Evolutionary conservation across 2,113 vertebrate species (phyloP).

Genomic region (Eonycteris spelaea): DNA sequence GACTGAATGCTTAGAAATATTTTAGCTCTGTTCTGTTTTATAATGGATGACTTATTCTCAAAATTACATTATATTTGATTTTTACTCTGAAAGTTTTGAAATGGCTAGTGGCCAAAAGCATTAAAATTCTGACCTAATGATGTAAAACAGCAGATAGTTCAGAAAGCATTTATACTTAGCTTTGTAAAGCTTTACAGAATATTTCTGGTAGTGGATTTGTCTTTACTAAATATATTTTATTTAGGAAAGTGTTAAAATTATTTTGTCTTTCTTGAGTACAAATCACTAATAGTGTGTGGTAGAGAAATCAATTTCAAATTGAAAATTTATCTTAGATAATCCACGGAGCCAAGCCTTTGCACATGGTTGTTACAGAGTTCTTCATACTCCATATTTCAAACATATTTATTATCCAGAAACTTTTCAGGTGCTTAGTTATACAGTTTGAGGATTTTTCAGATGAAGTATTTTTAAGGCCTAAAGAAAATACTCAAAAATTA

Average conservation of each 20-base stretch:
- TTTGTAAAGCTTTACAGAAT: conserved; percentile 22
- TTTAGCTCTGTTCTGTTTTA: conserved; percentile 26
- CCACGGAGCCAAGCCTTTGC: conserved; percentile 32
- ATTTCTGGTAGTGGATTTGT: conserved; percentile 30
- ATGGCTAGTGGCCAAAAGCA: conserved; percentile 33
- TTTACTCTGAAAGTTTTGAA: conserved; percentile 45
- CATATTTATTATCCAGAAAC: conserved; percentile 23
- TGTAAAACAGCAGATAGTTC: conserved; percentile 46
- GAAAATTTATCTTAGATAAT: conserved; percentile 62
- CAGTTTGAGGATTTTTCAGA: conserved; percentile 5
- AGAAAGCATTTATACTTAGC: conserved; percentile 31
- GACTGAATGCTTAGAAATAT: neutral
- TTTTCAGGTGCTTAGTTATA: conserved; percentile 31
- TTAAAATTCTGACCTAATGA: conserved; percentile 31
- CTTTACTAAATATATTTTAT: conserved; percentile 44
- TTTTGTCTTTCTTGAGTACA: conserved; percentile 12
- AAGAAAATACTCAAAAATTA: conserved; percentile 32
- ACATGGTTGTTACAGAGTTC: conserved; percentile 5
- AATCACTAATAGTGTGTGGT: conserved; percentile 45
- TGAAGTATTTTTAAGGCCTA: neutral
- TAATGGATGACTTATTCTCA: neutral
- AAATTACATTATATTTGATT: conserved; percentile 42
- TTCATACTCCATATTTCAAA: conserved; percentile 41
- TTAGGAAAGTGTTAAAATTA: conserved; percentile 57
- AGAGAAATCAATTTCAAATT: conserved; percentile 63